Base-by-base conservation (phyloP, 2,888 invertebrate species). In the Hylaea fasciaria region DNA sequence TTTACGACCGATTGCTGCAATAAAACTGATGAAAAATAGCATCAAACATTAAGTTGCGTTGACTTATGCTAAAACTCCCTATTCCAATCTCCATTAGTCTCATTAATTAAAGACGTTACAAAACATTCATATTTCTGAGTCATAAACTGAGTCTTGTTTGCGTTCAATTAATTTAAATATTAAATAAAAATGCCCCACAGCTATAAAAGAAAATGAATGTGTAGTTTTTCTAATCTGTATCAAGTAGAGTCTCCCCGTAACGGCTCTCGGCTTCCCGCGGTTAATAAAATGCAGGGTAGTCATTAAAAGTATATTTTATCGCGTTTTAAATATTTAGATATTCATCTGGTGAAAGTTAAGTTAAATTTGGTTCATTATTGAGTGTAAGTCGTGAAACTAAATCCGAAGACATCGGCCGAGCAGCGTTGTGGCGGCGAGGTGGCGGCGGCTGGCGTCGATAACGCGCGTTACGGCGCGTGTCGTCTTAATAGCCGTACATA, bases 221-320 rank as follows among this genome's bases (percentile, higher is more conserved):
- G 82, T 86, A 87, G 83, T 86, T 83, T 86, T 82, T 83, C 71
- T 86, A 86, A 89, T 86, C 81, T 86, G 82, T 87, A 86, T 85
- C 84, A 83, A 70, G 80, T 78, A 57, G 72, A 78, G 74, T 77
- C 70, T 66, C 70, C 57, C 69, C 61, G 68, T 64, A 69, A 68
- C 74, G 75, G 74, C 73, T 72, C 72, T 69, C 71, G 77, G 80
- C 80, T 78, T 77, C 83, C 80, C 78, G 78, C 79, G 76, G 83
- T 80, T 79, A 81, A 87, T 90, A 89, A 89, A 90, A 83, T 84
- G 82, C 82, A 78, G 85, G 81, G 81, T 83, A 81, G 79, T 74
- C 91, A 86, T 92, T 91, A 91, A 91, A 87, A 88, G 79, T 83
- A 87, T 90, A 89, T 86, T 91, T 91, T 91, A 91, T 91, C 85